Evolutionary conservation across 2,113 vertebrate genomes (phyloP), one percentile per base, ranked within the genome.

Genomic region (Platichthys flesus): DNA sequence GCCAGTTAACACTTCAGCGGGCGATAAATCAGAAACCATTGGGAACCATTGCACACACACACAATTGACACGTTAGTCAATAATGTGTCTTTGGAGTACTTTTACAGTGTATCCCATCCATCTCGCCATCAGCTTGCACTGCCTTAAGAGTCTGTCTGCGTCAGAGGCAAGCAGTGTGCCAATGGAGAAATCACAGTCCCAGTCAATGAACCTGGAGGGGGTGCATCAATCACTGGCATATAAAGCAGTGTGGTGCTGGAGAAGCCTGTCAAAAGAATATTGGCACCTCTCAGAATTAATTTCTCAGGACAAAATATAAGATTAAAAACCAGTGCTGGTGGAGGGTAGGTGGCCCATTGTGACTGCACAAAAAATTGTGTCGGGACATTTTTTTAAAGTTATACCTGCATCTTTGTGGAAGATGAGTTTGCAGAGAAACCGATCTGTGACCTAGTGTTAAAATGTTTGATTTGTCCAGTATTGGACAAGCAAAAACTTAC

Each of bases 191-290:
- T 78, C 77, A 26, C 75, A 74, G 80, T 6, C 71, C 55, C 2
- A 23, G 82, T 84, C 79, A 85, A 82, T 86, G 75, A 86, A 74
- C 66, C 83, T 67, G 51, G 55, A 77, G 69, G 87, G 59, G 63
- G 68, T 26, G 54, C 79, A 87, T 90, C 89, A 86, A 90, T 91
- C 84, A 86, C 71, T 23, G 51, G 56, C 67, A 76, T 85, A 88
- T 87, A 88, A 87, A 77, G 83, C 61, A 68, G 72, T 40, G 18
- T 54, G 42, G 47, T 18, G 14, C 26, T 1, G 59, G 78, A 79
- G 73, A 68, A 31, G 57, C 66, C 60, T 66, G 71, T 81, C 84
- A 83, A 79, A 86, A 58, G 55, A 65, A 52, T 80, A 88, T 78
- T 62, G 84, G 67, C 74, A 79, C 26, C 37, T 69, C 70, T 62